These are phyloP conservation scores for Argyrosomus regius DNA, from an alignment of 2,797 vertebrate genomes.

Conservation along the genomic window DNA sequence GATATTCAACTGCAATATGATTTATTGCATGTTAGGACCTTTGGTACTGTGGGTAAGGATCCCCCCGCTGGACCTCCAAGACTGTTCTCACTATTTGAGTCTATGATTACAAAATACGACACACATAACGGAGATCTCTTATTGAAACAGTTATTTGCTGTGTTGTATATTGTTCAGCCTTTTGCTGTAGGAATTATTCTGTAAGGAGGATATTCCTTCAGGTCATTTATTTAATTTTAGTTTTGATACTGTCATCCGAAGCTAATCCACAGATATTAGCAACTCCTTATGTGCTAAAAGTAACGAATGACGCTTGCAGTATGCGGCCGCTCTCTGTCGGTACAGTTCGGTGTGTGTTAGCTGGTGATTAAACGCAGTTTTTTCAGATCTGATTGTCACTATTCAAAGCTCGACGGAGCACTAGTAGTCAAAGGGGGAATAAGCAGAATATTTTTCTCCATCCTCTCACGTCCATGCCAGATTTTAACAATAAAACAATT, in stretches of 20 bases:
- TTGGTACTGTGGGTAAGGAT: not conserved
- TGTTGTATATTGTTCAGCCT: constrained; percentile 35
- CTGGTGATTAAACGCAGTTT: constrained; percentile 28
- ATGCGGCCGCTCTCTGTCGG: not conserved
- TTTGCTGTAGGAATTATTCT: not conserved
- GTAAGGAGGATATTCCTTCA: not conserved
- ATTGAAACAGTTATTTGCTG: not conserved
- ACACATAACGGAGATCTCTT: not conserved
- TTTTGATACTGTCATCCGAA: not conserved
- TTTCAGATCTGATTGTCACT: not conserved
- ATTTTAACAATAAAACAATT: constrained; percentile 23
- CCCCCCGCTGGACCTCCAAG: not conserved
- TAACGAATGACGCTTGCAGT: constrained; percentile 12
- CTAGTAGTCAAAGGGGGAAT: not conserved
- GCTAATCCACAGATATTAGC: constrained; percentile 1
- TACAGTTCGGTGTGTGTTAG: constrained; percentile 34
- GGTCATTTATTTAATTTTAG: not conserved
- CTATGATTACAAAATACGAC: not conserved
- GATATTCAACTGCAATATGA: not conserved
- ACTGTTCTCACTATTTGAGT: not conserved
- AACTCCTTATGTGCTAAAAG: not conserved
- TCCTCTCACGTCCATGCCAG: not conserved
- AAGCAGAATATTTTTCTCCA: not conserved
- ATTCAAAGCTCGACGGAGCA: not conserved
- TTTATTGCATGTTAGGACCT: not conserved